Conservation (phyloP, 1,140 invertebrate species). For the Phenacoccus solenopsis region DNA sequence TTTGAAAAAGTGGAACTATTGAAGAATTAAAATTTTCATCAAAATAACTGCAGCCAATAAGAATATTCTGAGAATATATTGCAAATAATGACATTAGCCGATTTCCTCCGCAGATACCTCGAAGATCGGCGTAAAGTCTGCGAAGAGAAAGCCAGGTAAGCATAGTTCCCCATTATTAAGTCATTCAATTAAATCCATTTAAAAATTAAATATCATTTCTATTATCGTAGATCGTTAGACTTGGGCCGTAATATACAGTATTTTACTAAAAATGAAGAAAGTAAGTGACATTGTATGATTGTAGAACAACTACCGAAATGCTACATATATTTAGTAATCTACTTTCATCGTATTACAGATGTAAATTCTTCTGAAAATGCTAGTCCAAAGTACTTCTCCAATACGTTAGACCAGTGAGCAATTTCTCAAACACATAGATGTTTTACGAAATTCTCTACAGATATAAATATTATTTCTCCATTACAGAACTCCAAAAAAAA, state of each 20-base stretch:
- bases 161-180: background rate
- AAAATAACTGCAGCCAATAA: no score
- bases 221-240: background rate
- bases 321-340: no score
- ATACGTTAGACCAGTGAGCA: background rate
- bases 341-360: background rate
- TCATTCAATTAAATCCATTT: no score
- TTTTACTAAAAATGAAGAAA: background rate
- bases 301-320: no score
- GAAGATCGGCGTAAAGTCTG: background rate
- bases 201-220: background rate
- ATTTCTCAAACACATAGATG: no score
- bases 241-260: background rate
- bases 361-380: background rate
- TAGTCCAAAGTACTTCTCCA: background rate
- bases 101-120: background rate
- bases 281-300: background rate
- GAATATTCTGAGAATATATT: no score
- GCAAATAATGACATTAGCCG: background rate
- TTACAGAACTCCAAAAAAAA: background rate
- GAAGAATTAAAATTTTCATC: no score
- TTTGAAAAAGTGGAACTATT: no score
- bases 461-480: no score
- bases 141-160: background rate
- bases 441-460: no score